Percentiles rank a stretch among this genome's conserved stretches.
Evolutionary conservation across 2,113 vertebrate genomes (phyloP).

Genomic region (Tetrax tetrax): DNA sequence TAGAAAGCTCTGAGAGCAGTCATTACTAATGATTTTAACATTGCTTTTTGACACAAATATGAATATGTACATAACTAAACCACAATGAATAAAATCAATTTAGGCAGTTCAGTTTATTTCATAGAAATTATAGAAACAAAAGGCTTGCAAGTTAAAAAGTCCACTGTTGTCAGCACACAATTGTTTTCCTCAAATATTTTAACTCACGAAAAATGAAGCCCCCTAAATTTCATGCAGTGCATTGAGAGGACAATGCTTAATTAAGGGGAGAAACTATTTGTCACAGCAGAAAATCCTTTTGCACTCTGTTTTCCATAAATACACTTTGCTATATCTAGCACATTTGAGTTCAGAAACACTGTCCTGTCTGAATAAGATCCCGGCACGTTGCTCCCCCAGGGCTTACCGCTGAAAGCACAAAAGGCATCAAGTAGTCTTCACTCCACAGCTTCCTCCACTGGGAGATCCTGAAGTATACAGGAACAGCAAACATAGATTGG

Average conservation of each 20-base stretch:
- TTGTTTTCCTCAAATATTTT: constrained; percentile 40
- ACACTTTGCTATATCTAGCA: neutral
- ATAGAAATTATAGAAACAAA: constrained; percentile 13
- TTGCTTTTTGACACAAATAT: constrained; percentile 19
- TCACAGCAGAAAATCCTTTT: neutral
- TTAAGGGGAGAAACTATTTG: neutral
- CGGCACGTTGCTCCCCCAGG: neutral
- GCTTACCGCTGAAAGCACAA: neutral
- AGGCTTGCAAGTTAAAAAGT: neutral
- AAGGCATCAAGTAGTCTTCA: neutral
- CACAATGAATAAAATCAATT: constrained; percentile 32
- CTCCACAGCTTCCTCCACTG: neutral
- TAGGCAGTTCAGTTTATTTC: constrained; percentile 2
- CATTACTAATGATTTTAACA: neutral
- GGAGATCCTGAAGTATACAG: neutral
- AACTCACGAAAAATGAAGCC: neutral
- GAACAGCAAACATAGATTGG: neutral
- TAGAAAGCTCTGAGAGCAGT: neutral
- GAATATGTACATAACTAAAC: constrained; percentile 27
- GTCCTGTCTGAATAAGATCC: neutral
- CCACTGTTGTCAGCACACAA: constrained; percentile 41
- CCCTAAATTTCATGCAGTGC: neutral
- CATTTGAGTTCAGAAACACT: neutral
- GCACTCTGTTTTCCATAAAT: neutral
- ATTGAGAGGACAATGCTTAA: constrained; percentile 20